These are phyloP conservation scores for Sebastes elongatus DNA, from an alignment of 2,797 vertebrate species.

Conservation along the genomic window DNA sequence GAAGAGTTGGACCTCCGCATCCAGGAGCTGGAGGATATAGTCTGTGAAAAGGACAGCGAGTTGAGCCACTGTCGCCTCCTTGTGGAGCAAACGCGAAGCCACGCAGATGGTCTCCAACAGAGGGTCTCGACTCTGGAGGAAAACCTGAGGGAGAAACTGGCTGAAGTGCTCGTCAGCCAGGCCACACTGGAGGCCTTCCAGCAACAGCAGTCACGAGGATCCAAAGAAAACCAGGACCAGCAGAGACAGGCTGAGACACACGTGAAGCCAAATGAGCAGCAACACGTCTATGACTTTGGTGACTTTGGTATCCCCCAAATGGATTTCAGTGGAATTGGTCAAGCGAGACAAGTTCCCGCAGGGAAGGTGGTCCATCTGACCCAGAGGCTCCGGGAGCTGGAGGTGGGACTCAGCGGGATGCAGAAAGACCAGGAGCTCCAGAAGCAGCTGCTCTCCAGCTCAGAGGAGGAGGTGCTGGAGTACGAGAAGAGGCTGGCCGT, in stretches of 20 bases:
- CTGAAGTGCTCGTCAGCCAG: slow-evolving; percentile 85
- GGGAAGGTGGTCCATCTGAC: slow-evolving; percentile 79
- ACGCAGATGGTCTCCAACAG: slow-evolving; percentile 76
- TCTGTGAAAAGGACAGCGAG: slow-evolving; percentile 85
- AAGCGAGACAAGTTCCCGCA: slow-evolving; percentile 37
- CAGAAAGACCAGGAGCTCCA: slow-evolving; percentile 86
- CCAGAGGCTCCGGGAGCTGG: slow-evolving; percentile 85
- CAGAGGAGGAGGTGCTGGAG: slow-evolving; percentile 84
- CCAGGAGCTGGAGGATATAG: slow-evolving; percentile 79
- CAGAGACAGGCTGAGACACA: background rate
- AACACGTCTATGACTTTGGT: slow-evolving; percentile 23
- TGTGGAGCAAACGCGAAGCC: slow-evolving; percentile 79
- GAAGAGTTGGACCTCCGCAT: slow-evolving; percentile 74
- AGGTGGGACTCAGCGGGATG: slow-evolving; percentile 81
- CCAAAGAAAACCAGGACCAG: slow-evolving; percentile 34
- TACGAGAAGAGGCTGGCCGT: slow-evolving; percentile 86
- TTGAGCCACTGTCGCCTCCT: slow-evolving; percentile 76
- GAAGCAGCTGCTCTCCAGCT: slow-evolving; percentile 85
- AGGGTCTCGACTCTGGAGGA: slow-evolving; percentile 85
- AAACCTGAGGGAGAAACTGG: slow-evolving; percentile 86
- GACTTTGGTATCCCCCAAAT: slow-evolving; percentile 61
- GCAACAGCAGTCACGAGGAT: slow-evolving; percentile 17
- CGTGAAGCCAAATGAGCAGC: background rate
- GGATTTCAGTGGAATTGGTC: slow-evolving; percentile 51
- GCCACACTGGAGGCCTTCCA: slow-evolving; percentile 88